Evolutionary conservation across 2,113 vertebrate genomes (phyloP), one percentile per base, ranked within the genome.

Genomic region (Pelecanoides urinatrix): DNA sequence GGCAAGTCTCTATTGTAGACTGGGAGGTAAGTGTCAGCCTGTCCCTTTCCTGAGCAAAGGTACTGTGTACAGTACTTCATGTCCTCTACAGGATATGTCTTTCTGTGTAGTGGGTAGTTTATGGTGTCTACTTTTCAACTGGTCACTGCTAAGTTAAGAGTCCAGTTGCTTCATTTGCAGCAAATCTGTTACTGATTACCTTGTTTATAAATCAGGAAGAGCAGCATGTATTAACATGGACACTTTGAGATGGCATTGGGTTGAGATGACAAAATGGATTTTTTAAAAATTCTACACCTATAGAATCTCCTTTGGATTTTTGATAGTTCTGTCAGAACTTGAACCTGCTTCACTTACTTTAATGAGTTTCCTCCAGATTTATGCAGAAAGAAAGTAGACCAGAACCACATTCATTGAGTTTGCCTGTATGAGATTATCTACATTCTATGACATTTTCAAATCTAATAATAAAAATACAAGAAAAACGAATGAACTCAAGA

Each of bases 1-100:
- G 99, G 99, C 99, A 99, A 97, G 98, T 99, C n/a, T 98, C 99
- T 97, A 99, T 99, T 6, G 98, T 99, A 2, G 99, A 98, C 94
- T 99, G 99, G 99, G 99, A 99, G 99, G 99, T 99, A 87, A 98
- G 98, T 61, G 36, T 9, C 59, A 38, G 5, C n/a, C 66, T 70
- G 19, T 38, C 34, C 62, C 9, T 72, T 50, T 63, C 27, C 68
- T 65, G 90, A 42, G 67, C 94, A 93, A 96, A 97, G 83, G 85
- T 94, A 18, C 84, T 84, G 65, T 71, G 22, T 53, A 58, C 92
- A 82, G 74, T 53, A 67, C 85, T 76, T 73, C 10, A 12, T 76
- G 76, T 90, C 79, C 77, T 74, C 12, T 63, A 25, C 32, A 27
- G 73, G 42, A 12, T 66, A 10, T 11, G 44, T 25, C 30, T 66